Evolutionary conservation across 2,797 vertebrate genomes (phyloP).

Genomic region (Manis pentadactyla): DNA sequence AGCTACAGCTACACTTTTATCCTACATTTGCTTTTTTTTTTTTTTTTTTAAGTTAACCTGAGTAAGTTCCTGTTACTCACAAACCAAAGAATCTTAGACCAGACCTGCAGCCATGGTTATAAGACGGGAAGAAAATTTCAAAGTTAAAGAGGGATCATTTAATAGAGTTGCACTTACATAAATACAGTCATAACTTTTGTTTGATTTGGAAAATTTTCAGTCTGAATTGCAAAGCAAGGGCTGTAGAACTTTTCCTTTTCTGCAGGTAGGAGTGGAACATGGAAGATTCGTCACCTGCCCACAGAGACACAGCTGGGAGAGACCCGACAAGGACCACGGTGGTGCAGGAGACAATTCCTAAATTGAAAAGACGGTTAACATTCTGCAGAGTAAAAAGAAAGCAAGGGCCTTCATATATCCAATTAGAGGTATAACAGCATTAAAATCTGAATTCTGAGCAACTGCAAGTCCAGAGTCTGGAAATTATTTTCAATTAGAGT

Average conservation of each 20-base stretch:
- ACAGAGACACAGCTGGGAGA: background rate
- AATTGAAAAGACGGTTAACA: background rate
- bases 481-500: conserved; percentile 11
- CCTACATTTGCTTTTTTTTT: background rate
- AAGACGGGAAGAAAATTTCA: background rate
- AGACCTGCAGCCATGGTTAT: background rate
- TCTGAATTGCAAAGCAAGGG: background rate
- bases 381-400: background rate
- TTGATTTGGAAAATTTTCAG: background rate
- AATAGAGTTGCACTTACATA: background rate
- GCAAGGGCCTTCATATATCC: background rate
- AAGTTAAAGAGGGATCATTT: background rate
- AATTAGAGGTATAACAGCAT: background rate
- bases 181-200: background rate
- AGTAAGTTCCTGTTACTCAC: background rate
- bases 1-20: background rate
- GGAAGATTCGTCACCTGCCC: background rate
- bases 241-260: background rate
- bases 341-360: background rate
- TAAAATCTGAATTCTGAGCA: background rate
- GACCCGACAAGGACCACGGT: background rate
- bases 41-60: background rate
- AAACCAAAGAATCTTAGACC: background rate
- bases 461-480: background rate
- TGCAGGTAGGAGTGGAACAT: background rate